Percentiles rank a stretch among this genome's conserved stretches.
Conservation (phyloP, 2,113 vertebrate species). For the Oreotrochilus melanogaster region DNA sequence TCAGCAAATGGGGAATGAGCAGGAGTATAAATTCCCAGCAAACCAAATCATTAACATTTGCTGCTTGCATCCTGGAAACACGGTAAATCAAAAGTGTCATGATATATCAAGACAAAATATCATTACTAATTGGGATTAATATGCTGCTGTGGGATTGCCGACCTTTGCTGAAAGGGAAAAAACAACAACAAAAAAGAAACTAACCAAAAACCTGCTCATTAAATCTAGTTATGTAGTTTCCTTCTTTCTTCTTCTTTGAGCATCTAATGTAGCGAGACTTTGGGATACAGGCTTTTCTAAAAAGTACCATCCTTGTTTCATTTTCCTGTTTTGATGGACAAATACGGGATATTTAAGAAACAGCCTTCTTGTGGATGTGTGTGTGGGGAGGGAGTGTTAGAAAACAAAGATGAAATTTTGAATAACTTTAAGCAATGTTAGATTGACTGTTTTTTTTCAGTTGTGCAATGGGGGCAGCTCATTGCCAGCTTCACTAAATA, state of each 20-base stretch:
- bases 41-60: slow-evolving; percentile 87
- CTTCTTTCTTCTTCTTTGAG: slow-evolving; percentile 7
- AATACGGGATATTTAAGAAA: neutral
- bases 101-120: slow-evolving; percentile 85
- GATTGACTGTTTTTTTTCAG: neutral
- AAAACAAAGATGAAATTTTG: neutral
- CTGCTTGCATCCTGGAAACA: slow-evolving; percentile 80
- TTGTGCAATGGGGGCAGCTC: neutral
- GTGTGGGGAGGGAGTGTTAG: neutral
- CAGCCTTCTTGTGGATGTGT: neutral
- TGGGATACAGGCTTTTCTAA: neutral
- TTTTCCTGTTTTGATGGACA: neutral
- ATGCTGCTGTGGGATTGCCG: slow-evolving; percentile 80
- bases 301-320: neutral
- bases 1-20: slow-evolving; percentile 86
- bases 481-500: neutral
- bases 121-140: slow-evolving; percentile 89
- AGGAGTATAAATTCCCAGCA: slow-evolving; percentile 83
- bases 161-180: slow-evolving; percentile 77
- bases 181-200: slow-evolving; percentile 67
- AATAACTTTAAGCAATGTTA: neutral
- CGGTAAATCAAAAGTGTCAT: slow-evolving; percentile 84
- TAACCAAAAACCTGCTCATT: slow-evolving; percentile 48
- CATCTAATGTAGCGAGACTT: neutral
- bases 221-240: slow-evolving; percentile 73